Evolutionary conservation across 2,113 vertebrate genomes (phyloP).

Genomic region (Microcebus ravelobensis): DNA sequence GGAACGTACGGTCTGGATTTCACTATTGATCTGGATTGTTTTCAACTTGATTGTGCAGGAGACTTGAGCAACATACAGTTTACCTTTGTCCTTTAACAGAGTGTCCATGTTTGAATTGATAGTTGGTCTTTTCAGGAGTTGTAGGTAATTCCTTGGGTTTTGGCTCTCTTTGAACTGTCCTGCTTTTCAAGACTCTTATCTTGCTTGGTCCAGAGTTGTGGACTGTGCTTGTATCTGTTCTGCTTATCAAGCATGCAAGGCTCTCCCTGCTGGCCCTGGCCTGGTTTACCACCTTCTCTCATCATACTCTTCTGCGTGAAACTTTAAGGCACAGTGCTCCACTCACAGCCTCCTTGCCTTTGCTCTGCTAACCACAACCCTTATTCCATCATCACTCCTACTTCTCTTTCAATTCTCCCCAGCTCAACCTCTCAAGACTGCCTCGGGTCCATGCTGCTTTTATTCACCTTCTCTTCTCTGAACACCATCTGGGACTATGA

Average conservation of each 20-base stretch:
- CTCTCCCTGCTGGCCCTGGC: neutral
- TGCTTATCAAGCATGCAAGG: rapidly evolving
- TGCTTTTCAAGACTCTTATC: conserved; percentile 3
- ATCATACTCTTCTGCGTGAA: neutral
- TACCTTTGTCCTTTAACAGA: neutral
- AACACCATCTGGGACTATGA: neutral
- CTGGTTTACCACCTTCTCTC: neutral
- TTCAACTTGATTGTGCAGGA: neutral
- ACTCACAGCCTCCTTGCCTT: neutral
- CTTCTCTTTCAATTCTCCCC: neutral
- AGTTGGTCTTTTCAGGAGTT: conserved; percentile 10
- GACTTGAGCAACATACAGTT: neutral
- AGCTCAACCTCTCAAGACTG: neutral
- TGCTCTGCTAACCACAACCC: neutral
- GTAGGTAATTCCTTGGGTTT: neutral
- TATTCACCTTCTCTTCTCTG: neutral
- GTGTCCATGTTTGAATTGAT: neutral
- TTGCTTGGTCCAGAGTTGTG: neutral
- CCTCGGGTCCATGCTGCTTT: neutral
- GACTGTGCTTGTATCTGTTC: neutral
- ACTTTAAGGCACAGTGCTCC: neutral
- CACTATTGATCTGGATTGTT: neutral
- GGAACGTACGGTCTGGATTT: neutral
- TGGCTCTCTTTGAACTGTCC: neutral
- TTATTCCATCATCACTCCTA: neutral